Conservation (phyloP, 2,113 vertebrate genomes). For the Mesoclemmys tuberculata region DNA sequence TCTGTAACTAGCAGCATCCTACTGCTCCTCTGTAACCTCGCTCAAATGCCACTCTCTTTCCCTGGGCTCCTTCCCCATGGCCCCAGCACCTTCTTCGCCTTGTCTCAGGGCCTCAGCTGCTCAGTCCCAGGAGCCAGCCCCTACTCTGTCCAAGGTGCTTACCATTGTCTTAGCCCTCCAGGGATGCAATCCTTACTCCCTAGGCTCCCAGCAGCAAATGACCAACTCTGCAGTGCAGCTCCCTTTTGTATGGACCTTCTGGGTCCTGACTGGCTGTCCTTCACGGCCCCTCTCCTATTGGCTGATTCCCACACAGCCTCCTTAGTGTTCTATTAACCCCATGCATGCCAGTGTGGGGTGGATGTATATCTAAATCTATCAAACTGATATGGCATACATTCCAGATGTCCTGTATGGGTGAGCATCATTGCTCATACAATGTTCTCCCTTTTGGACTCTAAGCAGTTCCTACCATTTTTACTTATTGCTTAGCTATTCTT, state of each 20-base stretch:
- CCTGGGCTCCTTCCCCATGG: background rate
- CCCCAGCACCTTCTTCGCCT: background rate
- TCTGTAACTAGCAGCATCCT: too few relatives aligned
- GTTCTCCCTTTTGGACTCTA: background rate
- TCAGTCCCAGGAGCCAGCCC: too few relatives aligned
- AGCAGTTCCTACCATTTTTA: background rate
- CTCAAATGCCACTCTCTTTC: background rate
- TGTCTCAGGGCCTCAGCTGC: background rate
- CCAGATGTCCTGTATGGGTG: background rate
- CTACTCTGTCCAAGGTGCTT: background rate
- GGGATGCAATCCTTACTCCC: too few relatives aligned
- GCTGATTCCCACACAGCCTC: too few relatives aligned
- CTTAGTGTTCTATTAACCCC: too few relatives aligned
- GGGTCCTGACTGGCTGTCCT: too few relatives aligned
- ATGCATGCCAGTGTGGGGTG: too few relatives aligned
- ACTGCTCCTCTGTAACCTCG: too few relatives aligned
- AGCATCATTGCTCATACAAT: background rate
- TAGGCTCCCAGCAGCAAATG: too few relatives aligned
- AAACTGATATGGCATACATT: background rate
- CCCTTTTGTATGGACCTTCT: too few relatives aligned
- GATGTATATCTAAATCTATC: background rate
- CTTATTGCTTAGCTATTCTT: background rate
- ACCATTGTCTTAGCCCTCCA: background rate
- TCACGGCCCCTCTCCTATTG: too few relatives aligned
- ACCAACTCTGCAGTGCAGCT: too few relatives aligned